phyloP scores from a whole-genome alignment of 2,113 vertebrate species.

The Micronycteris hirsuta region DNA sequence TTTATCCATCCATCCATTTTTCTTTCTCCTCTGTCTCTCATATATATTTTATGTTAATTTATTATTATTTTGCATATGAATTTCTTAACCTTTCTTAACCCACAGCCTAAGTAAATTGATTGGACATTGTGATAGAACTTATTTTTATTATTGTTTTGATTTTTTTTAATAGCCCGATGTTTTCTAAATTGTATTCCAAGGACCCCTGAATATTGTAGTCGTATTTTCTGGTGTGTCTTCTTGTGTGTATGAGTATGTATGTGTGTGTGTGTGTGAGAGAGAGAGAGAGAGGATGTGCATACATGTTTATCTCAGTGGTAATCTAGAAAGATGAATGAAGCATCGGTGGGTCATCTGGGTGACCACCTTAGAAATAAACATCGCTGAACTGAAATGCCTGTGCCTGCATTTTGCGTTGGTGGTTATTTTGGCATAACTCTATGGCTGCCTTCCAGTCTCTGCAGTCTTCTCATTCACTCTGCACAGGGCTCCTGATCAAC shows the following conservation, averaged over 20 bases:
- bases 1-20: no score
- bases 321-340: background rate
- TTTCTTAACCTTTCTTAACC: background rate
- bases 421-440: background rate
- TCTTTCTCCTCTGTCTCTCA: background rate
- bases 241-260: no score
- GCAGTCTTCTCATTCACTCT: background rate
- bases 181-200: background rate
- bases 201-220: background rate
- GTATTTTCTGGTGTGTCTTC: background rate
- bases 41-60: background rate
- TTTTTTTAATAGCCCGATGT: background rate
- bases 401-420: background rate
- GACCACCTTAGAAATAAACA: background rate
- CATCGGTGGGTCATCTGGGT: fast-evolving
- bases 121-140: background rate
- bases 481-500: background rate
- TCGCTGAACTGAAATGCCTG: fast-evolving
- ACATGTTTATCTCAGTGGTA: background rate
- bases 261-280: background rate
- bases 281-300: background rate
- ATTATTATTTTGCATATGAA: background rate
- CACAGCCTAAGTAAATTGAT: background rate
- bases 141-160: background rate
- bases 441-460: background rate